Base-by-base conservation (phyloP, 2,113 vertebrate species). In the Clarias gariepinus region DNA sequence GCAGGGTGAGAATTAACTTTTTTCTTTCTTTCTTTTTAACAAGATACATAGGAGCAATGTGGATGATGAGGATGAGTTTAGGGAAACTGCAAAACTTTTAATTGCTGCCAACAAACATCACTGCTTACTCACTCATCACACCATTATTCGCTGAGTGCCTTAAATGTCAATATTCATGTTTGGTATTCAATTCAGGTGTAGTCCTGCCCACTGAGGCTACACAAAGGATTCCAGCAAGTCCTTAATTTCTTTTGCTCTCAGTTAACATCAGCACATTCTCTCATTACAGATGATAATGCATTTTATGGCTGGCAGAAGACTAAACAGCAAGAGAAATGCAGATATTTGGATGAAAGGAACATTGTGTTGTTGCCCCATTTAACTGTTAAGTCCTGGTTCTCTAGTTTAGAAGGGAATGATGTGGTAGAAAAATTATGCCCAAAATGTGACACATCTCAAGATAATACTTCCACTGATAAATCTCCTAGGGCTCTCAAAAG, bases 331-430 rank as follows among this genome's bases (percentile, higher is more conserved):
- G 73, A 80, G 81, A 94, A 90, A 87, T 88, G 85, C 83, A 88
- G 85, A 89, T 87, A 88, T 66, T 86, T 90, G 74, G 87, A 93
- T 23, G 78, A 88, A 83, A 89, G 85, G 81, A 89, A 80, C 41
- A 87, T 91, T 66, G 79, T 92, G 74, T 63, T 90, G 21, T 86
- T 91, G 3, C 82, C 86, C 77, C 88, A 88, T 89, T 87, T 91
- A 88, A 36, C 83, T 1, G 9, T 52, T 36, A 28, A 64, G 25
- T 78, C 74, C 33, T 55, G 28, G 83, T 73, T 64, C 19, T 63
- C 47, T 53, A 33, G 41, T 30, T 68, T 74, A 47, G 63, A 68
- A 28, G 36, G 23, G 57, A 88, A 33, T 25, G 47, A 78, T 58
- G 76, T 61, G 64, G n/a, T 18, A 11, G 68, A 53, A 58, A 77